Conservation (phyloP, 2,888 invertebrate species). For the Mycalesis mineus region DNA sequence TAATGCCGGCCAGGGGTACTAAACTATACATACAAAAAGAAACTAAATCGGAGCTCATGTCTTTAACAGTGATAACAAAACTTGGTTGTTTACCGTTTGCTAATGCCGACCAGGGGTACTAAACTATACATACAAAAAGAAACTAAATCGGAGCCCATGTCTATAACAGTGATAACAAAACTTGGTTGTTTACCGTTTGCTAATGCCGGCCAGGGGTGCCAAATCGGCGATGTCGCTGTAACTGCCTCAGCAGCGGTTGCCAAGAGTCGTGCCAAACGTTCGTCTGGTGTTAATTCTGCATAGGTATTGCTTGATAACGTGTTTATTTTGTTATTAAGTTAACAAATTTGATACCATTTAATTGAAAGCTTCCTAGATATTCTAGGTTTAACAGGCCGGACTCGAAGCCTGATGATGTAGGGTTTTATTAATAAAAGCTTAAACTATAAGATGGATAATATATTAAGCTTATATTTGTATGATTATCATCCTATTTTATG, state of each 20-base stretch:
- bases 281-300: not conserved
- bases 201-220: constrained; percentile 1
- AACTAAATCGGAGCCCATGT: not conserved
- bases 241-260: constrained; percentile 15
- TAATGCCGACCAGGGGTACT: not conserved
- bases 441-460: too few relatives aligned
- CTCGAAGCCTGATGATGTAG: too few relatives aligned
- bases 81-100: not conserved
- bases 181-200: not conserved
- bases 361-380: too few relatives aligned
- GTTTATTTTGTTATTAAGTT: not conserved
- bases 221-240: constrained; percentile 12
- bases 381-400: too few relatives aligned
- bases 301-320: not conserved
- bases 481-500: too few relatives aligned
- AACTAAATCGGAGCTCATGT: too few relatives aligned
- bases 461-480: too few relatives aligned
- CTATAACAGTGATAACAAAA: not conserved
- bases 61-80: not conserved
- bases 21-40: too few relatives aligned
- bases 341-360: too few relatives aligned
- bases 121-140: not conserved
- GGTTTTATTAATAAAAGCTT: too few relatives aligned
- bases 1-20: too few relatives aligned
- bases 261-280: constrained; percentile 19